Evolutionary conservation across 2,113 vertebrate species (phyloP), one percentile per base, ranked within the genome.

Genomic region (Pseudorectes ferrugineus): DNA sequence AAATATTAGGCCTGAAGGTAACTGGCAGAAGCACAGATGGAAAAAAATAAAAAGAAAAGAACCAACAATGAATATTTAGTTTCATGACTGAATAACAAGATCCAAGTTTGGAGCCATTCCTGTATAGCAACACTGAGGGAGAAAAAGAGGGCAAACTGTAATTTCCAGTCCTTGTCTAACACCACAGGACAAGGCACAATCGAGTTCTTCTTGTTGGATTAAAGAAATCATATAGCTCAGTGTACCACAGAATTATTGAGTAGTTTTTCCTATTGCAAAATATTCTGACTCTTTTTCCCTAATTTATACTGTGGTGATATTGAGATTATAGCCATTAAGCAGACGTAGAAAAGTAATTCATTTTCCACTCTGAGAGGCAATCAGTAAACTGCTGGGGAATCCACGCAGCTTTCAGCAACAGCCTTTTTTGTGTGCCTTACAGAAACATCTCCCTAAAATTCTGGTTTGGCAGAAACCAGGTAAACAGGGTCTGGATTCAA

Each of bases 41-140:
- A 21, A 66, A 24, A 75, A 26, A 33, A 21, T 12, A 26, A 77
- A 91, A 45, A 49, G 2, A 81, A 72, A 76, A 73, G 26, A 62
- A 93, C 25, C 6, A 75, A 84, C 83, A 90, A 87, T 83, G 45
- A 94, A 80, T 93, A 93, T 94, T 94, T 94, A 88, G 89, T 63
- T 81, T 86, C 51, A 75, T 86, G 65, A 84, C 65, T 92, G 75
- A 74, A 57, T 75, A 82, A 80, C 38, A 77, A 91, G 63, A 63
- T 58, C 52, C 46, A 88, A 83, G 29, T 86, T 88, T 93, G 66
- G 42, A 95, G 42, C 35, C n/a, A 51, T 75, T 95, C 51, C 61
- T 45, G 18, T 72, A 78, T 8, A 71, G 67, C 59, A 95, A 82
- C 43, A 67, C 13, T 1, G 1, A 88, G 45, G 58, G 43, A 86